phyloP scores from a whole-genome alignment of 2,888 invertebrate species.

The Pammene fasciana region DNA sequence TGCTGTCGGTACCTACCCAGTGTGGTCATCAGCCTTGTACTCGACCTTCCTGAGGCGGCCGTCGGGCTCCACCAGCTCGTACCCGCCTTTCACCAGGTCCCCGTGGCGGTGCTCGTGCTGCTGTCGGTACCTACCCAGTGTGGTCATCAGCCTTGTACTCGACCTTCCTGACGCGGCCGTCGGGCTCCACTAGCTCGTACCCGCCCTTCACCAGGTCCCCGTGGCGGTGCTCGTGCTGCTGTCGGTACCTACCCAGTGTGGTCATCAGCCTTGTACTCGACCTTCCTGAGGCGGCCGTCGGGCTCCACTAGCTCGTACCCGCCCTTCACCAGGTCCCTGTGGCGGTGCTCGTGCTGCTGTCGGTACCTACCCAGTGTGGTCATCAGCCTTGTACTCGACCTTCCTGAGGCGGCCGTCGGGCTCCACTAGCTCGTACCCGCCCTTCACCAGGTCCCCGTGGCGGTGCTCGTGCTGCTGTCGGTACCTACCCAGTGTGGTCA shows the following conservation, averaged over 20 bases:
- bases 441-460: neutral
- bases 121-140: neutral
- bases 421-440: constrained; percentile 70
- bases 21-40: constrained; percentile 85
- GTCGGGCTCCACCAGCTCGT: neutral
- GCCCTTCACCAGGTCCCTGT: too few species aligned
- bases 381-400: constrained; percentile 86
- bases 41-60: constrained; percentile 83
- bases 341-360: neutral
- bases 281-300: constrained; percentile 73
- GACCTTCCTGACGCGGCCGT: neutral
- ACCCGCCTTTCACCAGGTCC: neutral
- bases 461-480: neutral
- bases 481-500: constrained; percentile 75
- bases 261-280: constrained; percentile 86
- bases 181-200: neutral
- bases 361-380: constrained; percentile 72
- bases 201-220: neutral
- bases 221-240: neutral
- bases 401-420: constrained; percentile 86
- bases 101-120: neutral
- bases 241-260: constrained; percentile 67
- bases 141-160: neutral
- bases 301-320: neutral
- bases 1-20: constrained; percentile 59